Conservation (phyloP, 2,113 vertebrate genomes). For the Phodopus roborovskii region DNA sequence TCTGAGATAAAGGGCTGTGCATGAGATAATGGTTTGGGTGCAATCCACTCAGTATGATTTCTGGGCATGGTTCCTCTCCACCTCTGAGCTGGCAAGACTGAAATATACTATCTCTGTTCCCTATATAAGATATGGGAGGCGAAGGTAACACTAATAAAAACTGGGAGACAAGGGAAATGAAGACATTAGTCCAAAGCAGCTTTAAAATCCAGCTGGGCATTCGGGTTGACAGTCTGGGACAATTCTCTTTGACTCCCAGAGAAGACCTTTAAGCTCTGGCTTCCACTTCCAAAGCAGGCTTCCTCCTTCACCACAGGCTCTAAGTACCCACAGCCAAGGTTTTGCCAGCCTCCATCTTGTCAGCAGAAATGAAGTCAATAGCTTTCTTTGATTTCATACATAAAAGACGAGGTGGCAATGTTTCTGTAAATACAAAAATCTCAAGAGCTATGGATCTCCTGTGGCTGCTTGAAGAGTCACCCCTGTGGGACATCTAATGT, state of each 20-base stretch:
- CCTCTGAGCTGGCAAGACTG: background rate
- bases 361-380: background rate
- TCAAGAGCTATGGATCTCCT: background rate
- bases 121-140: background rate
- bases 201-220: background rate
- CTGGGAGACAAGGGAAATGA: background rate
- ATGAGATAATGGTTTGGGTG: no score
- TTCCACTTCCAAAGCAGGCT: background rate
- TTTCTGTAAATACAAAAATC: background rate
- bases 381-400: background rate
- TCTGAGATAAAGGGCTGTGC: background rate
- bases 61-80: background rate
- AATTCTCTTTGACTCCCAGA: background rate
- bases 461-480: background rate
- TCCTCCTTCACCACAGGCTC: background rate
- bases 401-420: background rate
- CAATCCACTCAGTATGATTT: background rate
- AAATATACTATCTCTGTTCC: background rate
- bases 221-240: background rate
- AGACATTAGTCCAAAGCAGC: background rate
- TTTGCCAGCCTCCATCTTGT: no score
- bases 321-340: background rate
- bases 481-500: background rate
- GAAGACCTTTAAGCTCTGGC: background rate
- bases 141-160: background rate